Evolutionary conservation across 2,888 invertebrate genomes (phyloP), one percentile per base, ranked within the genome.

Genomic region (Zygothrica quintamaculata): DNA sequence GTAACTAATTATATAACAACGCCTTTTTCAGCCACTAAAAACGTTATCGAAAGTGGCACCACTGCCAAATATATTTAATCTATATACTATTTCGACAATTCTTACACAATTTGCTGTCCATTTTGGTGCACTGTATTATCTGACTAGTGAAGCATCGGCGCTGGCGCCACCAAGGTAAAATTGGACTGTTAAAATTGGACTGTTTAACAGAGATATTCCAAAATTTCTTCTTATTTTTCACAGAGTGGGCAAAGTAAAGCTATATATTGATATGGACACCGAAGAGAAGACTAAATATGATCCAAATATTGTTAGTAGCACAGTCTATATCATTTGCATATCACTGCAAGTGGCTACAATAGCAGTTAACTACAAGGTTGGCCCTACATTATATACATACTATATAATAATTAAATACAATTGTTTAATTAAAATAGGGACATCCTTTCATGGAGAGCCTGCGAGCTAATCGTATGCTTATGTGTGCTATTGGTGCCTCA

Each of bases 371-470:
- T 99, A 99, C 90, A 95, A 98, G 93, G 99, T 99, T 91, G 18
- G 50, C 36, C 25, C 22, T 15, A 3, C 3, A n/a, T 11, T 18
- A 6, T 2, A 40, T 22, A 5, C 18, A 22, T 2, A 13, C 11
- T n/a, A 12, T 16, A 29, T 34, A n/a, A 9, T 44, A n/a, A 39
- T 33, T 33, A 1, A n/a, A n/a, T 9, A 8, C 9, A 44, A 13
- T 1, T 7, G 5, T 29, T 51, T 42, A 61, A 75, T 65, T 77
- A 85, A 90, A 90, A 97, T 90, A 99, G 98, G 99, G 99, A 4
- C 96, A 97, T 90, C 99, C 99, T 1, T 99, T 97, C 89, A 99
- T 99, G 99, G 99, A 99, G 91, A 97, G 98, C 87, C 92, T 99
- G 48, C 92, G 92, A 40, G 97, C 98, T 90, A 99, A 99, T 92